Conservation (phyloP, 2,888 invertebrate genomes). For the Odontocolon sp. region DNA sequence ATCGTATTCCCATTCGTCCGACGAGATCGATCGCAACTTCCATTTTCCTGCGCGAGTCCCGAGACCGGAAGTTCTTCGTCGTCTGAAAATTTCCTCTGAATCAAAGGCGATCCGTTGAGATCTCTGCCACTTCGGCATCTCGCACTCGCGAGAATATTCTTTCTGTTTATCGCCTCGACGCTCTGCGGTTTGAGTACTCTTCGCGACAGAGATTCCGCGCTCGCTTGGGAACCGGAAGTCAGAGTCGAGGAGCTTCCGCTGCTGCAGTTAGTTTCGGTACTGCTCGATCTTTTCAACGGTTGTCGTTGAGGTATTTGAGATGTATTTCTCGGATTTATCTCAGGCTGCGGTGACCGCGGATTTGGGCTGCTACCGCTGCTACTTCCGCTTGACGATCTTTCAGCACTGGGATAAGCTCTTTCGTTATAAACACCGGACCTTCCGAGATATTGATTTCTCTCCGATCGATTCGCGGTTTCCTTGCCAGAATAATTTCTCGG, state of each 20-base stretch:
- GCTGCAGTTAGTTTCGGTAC: conserved; percentile 88
- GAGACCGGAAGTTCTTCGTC: conserved; percentile 70
- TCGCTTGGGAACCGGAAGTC: conserved; percentile 89
- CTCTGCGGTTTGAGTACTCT: conserved; percentile 90
- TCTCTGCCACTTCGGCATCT: conserved; percentile 92
- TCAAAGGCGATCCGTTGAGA: conserved; percentile 87
- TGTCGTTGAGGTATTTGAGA: conserved; percentile 76
- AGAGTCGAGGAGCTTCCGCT: conserved; percentile 87
- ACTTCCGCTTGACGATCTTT: conserved; percentile 80
- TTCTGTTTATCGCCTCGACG: conserved; percentile 91
- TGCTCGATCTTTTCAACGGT: conserved; percentile 85
- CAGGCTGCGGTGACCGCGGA: conserved; percentile 66
- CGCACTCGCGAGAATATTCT: conserved; percentile 93
- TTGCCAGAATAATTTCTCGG: conserved; percentile 57
- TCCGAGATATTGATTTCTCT: conserved; percentile 48
- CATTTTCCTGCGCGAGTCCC: conserved; percentile 57
- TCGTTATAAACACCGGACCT: conserved; percentile 59
- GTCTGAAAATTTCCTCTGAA: conserved; percentile 86
- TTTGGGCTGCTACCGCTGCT: conserved; percentile 77
- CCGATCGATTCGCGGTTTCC: conserved; percentile 37
- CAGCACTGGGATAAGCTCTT: conserved; percentile 64
- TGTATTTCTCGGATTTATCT: conserved; percentile 59
- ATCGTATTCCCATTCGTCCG: conserved; percentile 50
- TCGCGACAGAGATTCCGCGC: conserved; percentile 82
- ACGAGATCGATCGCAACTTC: conserved; percentile 7